These are phyloP conservation scores for Oscheius onirici DNA, from an alignment of 2,888 invertebrate species.

Conservation along the genomic window DNA sequence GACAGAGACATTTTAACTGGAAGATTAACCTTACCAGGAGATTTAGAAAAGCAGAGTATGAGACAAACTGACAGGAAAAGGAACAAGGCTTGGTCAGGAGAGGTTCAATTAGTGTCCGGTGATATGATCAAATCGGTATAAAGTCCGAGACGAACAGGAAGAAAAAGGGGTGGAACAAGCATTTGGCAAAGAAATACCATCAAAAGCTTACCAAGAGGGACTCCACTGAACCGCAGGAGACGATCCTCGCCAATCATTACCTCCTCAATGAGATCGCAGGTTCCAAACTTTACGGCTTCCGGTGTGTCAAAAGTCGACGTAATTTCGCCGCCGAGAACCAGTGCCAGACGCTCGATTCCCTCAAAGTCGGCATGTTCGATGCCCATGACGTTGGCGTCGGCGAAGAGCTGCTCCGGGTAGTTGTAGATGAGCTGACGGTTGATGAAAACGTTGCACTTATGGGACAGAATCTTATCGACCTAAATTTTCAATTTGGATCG, in stretches of 20 bases:
- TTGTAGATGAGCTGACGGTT: slow-evolving; percentile 99
- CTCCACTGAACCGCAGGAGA: slow-evolving; percentile 82
- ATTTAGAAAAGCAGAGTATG: no score
- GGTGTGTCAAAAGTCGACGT: slow-evolving; percentile 97
- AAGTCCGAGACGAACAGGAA: no score
- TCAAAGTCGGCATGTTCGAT: slow-evolving; percentile 99
- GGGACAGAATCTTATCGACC: slow-evolving; percentile 88
- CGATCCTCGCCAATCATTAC: slow-evolving; percentile 98
- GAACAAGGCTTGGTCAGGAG: no score
- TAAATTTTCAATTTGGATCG: slow-evolving; percentile 3
- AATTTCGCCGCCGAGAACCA: slow-evolving; percentile 96
- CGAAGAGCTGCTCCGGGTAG: slow-evolving; percentile 98
- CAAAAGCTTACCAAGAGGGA: slow-evolving; percentile 56
- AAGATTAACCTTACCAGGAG: no score
- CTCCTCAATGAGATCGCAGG: slow-evolving; percentile 94
- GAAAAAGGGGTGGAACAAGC: no score
- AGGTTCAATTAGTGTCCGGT: no score
- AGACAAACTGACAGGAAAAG: no score
- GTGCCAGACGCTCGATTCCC: slow-evolving; percentile 94
- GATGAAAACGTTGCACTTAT: slow-evolving; percentile 96
- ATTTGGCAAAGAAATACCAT: background rate
- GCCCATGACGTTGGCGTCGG: slow-evolving; percentile 94
- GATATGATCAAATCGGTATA: no score
- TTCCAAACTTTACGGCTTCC: slow-evolving; percentile 88
- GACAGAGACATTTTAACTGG: no score